Percentiles rank a stretch among this genome's conserved stretches.
phyloP scores from a whole-genome alignment of 2,888 invertebrate species.

The Drosophila macrospina region DNA sequence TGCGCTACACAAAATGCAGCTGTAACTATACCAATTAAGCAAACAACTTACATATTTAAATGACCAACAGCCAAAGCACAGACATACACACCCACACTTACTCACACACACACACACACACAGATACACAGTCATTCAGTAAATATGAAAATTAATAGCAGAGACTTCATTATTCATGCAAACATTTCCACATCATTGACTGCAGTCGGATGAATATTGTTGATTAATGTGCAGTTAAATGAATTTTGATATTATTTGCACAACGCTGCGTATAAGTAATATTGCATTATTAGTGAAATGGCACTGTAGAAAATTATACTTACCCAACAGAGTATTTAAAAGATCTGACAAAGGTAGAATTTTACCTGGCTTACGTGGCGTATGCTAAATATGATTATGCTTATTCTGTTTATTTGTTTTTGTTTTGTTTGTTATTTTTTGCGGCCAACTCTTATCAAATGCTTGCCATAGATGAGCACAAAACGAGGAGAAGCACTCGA shows the following conservation, averaged over 20 bases:
- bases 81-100: slow-evolving; percentile 8
- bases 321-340: slow-evolving; percentile 11
- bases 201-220: slow-evolving; percentile 36
- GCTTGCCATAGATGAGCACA: slow-evolving; percentile 13
- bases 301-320: not conserved
- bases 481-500: slow-evolving; percentile 6
- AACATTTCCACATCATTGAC: slow-evolving; percentile 67
- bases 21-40: slow-evolving; percentile 32
- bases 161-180: slow-evolving; percentile 51
- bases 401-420: not conserved
- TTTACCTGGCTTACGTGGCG: slow-evolving; percentile 19
- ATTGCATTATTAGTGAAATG: not conserved
- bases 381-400: slow-evolving; percentile 29
- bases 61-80: slow-evolving; percentile 15
- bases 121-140: slow-evolving; percentile 12
- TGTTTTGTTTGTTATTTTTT: not conserved
- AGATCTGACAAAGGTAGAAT: not conserved
- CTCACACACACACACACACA: slow-evolving; percentile 9
- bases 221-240: slow-evolving; percentile 68
- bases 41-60: slow-evolving; percentile 37
- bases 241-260: slow-evolving; percentile 40
- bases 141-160: slow-evolving; percentile 71
- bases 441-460: slow-evolving; percentile 28
- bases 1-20: slow-evolving; percentile 21
- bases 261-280: slow-evolving; percentile 48